Evolutionary conservation across 2,888 invertebrate genomes (phyloP).

Genomic region (Limnephilus rhombicus): DNA sequence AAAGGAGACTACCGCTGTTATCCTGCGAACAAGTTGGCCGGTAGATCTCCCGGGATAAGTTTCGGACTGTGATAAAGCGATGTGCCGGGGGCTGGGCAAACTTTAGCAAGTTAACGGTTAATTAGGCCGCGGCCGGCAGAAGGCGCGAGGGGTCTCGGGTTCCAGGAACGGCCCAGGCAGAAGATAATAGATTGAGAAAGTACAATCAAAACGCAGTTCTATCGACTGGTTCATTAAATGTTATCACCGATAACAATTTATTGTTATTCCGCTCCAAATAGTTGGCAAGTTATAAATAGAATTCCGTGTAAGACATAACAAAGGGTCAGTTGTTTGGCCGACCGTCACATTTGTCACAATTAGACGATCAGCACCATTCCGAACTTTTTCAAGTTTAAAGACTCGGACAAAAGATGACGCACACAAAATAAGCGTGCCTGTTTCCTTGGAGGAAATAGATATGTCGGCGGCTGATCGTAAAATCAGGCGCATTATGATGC

Average conservation of each 20-base stretch:
- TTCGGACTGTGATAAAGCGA: constrained; percentile 59
- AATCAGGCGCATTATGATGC: too few species aligned
- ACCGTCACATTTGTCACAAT: too few species aligned
- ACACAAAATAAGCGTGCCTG: too few species aligned
- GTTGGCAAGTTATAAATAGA: background rate
- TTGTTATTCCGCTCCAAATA: background rate
- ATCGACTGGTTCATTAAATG: background rate
- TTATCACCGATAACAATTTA: background rate
- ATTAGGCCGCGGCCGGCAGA: constrained; percentile 50
- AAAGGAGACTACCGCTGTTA: constrained; percentile 28
- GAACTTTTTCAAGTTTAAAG: too few species aligned
- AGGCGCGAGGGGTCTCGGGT: background rate
- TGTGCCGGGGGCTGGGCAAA: constrained; percentile 53
- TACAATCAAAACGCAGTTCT: background rate
- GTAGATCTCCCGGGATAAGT: constrained; percentile 37
- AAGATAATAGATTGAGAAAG: constrained; percentile 1
- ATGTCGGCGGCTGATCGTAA: too few species aligned
- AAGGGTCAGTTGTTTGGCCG: too few species aligned
- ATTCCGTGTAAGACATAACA: background rate
- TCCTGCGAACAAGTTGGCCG: constrained; percentile 37
- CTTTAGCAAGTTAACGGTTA: constrained; percentile 55
- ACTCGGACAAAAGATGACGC: too few species aligned
- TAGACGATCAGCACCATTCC: too few species aligned
- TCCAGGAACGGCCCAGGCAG: background rate
- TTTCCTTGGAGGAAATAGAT: too few species aligned